These are phyloP conservation scores for Meleagris gallopavo DNA, from an alignment of 2,113 vertebrate genomes.

Conservation along the genomic window DNA sequence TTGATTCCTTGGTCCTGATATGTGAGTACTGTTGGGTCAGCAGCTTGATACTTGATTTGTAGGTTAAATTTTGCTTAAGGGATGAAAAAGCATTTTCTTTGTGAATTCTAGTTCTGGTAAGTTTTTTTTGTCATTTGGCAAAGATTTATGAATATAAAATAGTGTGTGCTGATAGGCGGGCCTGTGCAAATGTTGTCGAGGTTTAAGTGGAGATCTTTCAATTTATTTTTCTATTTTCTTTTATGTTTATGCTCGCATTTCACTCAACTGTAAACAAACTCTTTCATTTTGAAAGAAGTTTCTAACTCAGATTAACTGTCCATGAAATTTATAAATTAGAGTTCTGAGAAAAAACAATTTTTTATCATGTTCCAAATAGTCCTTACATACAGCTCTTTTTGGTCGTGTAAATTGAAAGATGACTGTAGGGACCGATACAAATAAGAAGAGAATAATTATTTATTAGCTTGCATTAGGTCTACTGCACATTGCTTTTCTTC, in stretches of 20 bases:
- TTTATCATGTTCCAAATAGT: not conserved
- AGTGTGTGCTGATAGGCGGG: not conserved
- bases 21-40: not conserved
- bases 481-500: not conserved
- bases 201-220: constrained; percentile 32
- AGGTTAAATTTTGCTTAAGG: not conserved
- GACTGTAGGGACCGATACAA: not conserved
- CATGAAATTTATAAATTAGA: constrained; percentile 49
- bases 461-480: constrained; percentile 23
- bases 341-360: not conserved
- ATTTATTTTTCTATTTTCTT: constrained; percentile 65
- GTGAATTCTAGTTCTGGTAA: not conserved
- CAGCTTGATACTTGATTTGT: not conserved
- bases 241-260: constrained; percentile 54
- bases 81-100: not conserved
- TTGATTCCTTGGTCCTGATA: not conserved
- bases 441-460: not conserved
- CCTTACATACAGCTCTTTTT: not conserved
- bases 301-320: constrained; percentile 48
- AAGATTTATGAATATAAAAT: not conserved
- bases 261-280: constrained; percentile 43
- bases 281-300: constrained; percentile 12
- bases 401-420: constrained; percentile 1
- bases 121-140: not conserved
- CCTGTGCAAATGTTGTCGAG: constrained; percentile 17